Percentiles rank a stretch among this genome's conserved stretches.
Evolutionary conservation across 2,113 vertebrate species (phyloP).

Genomic region (Austrofundulus limnaeus): DNA sequence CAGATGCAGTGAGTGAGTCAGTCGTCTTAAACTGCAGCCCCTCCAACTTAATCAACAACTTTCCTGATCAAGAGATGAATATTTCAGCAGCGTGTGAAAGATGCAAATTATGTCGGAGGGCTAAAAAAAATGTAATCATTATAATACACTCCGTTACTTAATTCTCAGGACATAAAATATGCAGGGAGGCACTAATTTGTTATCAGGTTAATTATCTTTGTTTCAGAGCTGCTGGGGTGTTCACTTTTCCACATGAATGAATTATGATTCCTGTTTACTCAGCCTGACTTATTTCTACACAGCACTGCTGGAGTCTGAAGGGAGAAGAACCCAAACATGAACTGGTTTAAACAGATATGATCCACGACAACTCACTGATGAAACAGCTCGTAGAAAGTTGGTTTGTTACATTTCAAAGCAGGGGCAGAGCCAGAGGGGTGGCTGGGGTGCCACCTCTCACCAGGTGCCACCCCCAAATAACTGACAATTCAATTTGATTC

Average conservation of each 20-base stretch:
- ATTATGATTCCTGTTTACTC: conserved; percentile 71
- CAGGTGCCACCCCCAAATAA: no score
- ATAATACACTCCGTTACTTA: conserved; percentile 70
- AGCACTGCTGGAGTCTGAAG: conserved; percentile 37
- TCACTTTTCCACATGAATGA: conserved; percentile 72
- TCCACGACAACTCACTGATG: no score
- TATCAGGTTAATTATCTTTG: conserved; percentile 77
- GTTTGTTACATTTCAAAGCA: no score
- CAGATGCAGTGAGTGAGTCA: conserved; percentile 8
- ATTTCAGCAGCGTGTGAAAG: conserved; percentile 53
- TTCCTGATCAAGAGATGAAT: conserved; percentile 28
- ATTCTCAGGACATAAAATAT: conserved; percentile 70
- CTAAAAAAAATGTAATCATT: conserved; percentile 51
- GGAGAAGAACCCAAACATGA: conserved; percentile 41
- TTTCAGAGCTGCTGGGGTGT: conserved; percentile 70
- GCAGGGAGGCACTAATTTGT: conserved; percentile 68
- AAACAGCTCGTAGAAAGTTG: no score
- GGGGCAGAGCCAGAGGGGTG: no score
- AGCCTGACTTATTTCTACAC: conserved; percentile 36
- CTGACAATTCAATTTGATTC: no score
- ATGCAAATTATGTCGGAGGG: conserved; percentile 56
- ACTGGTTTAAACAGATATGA: neutral
- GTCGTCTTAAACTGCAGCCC: conserved; percentile 4
- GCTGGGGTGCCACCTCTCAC: no score
- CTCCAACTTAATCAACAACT: neutral